Percentiles rank a stretch among this genome's conserved stretches.
These are phyloP conservation scores for Coboldia fuscipes DNA, from an alignment of 1,140 invertebrate genomes.

Conservation along the genomic window DNA sequence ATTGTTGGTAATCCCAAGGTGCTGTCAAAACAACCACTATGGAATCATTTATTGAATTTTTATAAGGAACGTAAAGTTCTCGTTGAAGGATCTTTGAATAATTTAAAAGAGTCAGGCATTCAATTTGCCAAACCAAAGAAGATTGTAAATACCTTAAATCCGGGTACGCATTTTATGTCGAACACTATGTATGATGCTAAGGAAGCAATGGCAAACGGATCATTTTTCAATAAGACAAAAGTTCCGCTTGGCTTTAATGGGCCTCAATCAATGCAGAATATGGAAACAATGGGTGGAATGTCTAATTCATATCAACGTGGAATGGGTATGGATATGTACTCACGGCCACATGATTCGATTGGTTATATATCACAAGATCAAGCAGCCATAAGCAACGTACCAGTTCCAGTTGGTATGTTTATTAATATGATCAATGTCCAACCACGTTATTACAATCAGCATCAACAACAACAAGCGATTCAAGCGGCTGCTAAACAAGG, in stretches of 20 bases:
- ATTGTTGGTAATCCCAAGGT: constrained; percentile 99
- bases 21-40: constrained; percentile 89
- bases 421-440: constrained; percentile 81
- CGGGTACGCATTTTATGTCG: constrained; percentile 92
- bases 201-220: constrained; percentile 72
- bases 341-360: constrained; percentile 67
- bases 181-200: constrained; percentile 84
- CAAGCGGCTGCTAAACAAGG: constrained; percentile 21
- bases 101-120: constrained; percentile 90
- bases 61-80: constrained; percentile 96
- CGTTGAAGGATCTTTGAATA: constrained; percentile 94
- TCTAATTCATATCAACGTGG: no score
- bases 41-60: constrained; percentile 95
- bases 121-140: constrained; percentile 96
- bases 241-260: no score
- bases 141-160: constrained; percentile 80
- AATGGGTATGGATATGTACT: constrained; percentile 35
- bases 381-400: constrained; percentile 52
- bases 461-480: constrained; percentile 39
- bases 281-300: no score
- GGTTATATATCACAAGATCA: constrained; percentile 79
- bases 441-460: constrained; percentile 70
- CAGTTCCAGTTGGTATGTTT: constrained; percentile 87
- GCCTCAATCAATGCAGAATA: no score
- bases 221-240: constrained; percentile 45